Base-by-base conservation (phyloP, 2,113 vertebrate genomes). In the Notechis scutatus region DNA sequence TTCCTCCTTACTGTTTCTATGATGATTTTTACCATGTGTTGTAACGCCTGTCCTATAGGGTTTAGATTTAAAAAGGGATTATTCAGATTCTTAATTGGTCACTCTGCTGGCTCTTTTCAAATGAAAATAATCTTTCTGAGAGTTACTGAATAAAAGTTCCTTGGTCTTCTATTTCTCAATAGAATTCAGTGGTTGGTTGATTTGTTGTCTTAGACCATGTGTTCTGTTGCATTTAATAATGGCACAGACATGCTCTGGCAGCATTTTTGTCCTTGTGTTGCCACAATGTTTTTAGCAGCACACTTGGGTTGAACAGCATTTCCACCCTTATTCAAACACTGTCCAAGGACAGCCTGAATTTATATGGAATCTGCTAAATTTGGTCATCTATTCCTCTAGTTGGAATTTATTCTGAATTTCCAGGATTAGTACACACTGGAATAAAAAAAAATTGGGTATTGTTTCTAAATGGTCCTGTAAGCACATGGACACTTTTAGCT, bases 401-500 rank as follows among this genome's bases (percentile, higher is more conserved):
- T 74, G 69, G 69, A 39, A 74, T 18, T 39, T 69, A 24, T 91
- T 89, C 20, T 50, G 61, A 74, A 74, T 89, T 56, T 0, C 92
- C n/a, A 74, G n/a, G 15, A 74, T 74, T 74, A 34, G n/a, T 34
- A 34, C 21, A 59, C 23, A 52, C 93, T 91, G 45, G 1, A 54
- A 95, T 86, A 90, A 59, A 55, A 56, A 56, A 92, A 95, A 95
- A 85, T 20, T 23, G 3, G 59, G 39, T 3, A 14, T 47, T 55
- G 91, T 61, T 26, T 94, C 91, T 93, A 95, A 97, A 96, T 96
- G 95, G 95, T 93, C 55, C 50, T 86, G n/a, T 93, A 91, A 94
- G 50, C 47, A 18, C 87, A 54, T 86, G 92, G 87, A 85, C n/a
- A 93, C 95, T 94, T 96, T 96, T 94, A 93, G 94, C 94, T 91